Evolutionary conservation across 1,140 invertebrate species (phyloP).

Genomic region (Drosophila dunni): DNA sequence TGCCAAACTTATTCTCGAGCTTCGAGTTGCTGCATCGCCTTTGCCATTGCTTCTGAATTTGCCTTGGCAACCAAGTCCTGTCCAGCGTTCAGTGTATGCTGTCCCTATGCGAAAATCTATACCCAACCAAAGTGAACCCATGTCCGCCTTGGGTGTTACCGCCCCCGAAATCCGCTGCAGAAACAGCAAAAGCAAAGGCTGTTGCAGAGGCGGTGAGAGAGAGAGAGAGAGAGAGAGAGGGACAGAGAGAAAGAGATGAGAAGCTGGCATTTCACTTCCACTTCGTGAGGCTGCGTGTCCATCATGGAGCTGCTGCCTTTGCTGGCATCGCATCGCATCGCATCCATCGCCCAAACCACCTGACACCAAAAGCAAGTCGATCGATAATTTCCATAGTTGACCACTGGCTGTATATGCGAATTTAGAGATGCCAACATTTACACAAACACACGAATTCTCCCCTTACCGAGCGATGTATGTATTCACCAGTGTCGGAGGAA

Average conservation of each 20-base stretch:
- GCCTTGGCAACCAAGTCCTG: constrained; percentile 35
- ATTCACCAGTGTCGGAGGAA: background rate
- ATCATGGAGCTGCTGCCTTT: constrained; percentile 64
- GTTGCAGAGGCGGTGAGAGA: constrained; percentile 1
- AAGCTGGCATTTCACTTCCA: constrained; percentile 52
- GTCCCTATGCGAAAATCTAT: constrained; percentile 43
- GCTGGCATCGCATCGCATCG: constrained; percentile 71
- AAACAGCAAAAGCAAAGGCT: constrained; percentile 27
- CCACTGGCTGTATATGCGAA: constrained; percentile 84
- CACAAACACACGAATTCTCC: constrained; percentile 67
- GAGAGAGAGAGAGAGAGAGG: too few species aligned
- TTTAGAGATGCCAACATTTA: constrained; percentile 83
- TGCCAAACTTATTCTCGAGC: constrained; percentile 74
- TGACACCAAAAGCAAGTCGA: constrained; percentile 84
- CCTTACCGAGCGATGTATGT: constrained; percentile 10
- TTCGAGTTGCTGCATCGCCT: constrained; percentile 41
- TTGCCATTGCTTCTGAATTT: background rate
- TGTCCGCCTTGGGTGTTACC: constrained; percentile 75
- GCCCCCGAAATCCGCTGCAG: constrained; percentile 69
- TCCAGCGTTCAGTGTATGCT: constrained; percentile 42
- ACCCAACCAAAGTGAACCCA: constrained; percentile 46
- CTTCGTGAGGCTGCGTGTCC: constrained; percentile 66
- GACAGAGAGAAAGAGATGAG: background rate
- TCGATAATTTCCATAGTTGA: constrained; percentile 85
- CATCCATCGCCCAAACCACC: constrained; percentile 80